Evolutionary conservation across 2,113 vertebrate species (phyloP), one percentile per base, ranked within the genome.

Genomic region (Meleagris gallopavo): DNA sequence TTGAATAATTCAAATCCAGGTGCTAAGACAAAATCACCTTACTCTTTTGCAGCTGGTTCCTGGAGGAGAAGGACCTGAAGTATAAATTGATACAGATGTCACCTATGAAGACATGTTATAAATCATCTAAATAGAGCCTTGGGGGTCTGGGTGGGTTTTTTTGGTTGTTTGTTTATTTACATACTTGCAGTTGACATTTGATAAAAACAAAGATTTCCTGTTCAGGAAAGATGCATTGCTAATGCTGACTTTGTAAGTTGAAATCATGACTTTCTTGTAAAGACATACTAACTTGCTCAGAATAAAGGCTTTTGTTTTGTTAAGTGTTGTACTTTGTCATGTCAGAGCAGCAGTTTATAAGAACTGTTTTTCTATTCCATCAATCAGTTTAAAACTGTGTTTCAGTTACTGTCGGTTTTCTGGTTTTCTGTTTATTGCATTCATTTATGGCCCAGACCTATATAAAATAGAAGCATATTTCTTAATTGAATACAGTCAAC

Each of bases 1-100:
- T 82, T 84, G 62, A 72, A 24, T 29, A 87, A 38, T 36, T 90
- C 17, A n/a, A 6, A 30, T 65, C 17, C 41, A 3, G 22, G 22
- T 30, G 61, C 71, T 96, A 76, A 95, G 54, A 46, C 38, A 73
- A 50, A 86, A 58, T 45, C 88, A 10, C 81, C 9, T 45, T 86
- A 15, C 5, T 94, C 45, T 90, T 86, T 81, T 97, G 40, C 95
- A 99, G 99, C 98, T 99, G 89, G 99, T 99, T 96, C 99, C 99
- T 62, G 99, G 99, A 97, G 99, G 99, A 94, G 99, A 99, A 98
- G 99, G 99, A 84, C 99, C 99, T 55, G 99, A 99, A 97, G 98
- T 99, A 24, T 99, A 93, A 98, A 54, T 65, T 85, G 64, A 88
- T 81, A 72, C 36, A 34, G 52, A 84, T 92, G 50, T 75, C 66